These are phyloP conservation scores for Alcedo atthis DNA, from an alignment of 2,797 vertebrate genomes.

Conservation along the genomic window DNA sequence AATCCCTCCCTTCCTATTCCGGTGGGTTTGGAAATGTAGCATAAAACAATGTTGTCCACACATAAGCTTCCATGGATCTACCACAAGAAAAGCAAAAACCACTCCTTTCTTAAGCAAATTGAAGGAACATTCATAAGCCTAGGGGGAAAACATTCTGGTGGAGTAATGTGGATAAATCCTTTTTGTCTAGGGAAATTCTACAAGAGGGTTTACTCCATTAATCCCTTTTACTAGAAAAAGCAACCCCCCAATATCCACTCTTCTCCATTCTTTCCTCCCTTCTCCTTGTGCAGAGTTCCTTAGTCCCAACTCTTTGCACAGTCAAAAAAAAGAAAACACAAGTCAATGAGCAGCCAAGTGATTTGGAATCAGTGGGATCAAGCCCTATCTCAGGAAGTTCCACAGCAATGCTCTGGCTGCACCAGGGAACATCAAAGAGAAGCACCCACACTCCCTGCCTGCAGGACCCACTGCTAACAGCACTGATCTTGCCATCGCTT, in stretches of 20 bases:
- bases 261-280: not conserved
- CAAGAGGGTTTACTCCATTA: constrained; percentile 2
- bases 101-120: not conserved
- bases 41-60: not conserved
- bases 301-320: not conserved
- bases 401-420: not conserved
- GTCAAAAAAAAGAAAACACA: not conserved
- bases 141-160: not conserved
- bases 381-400: not conserved
- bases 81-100: not conserved
- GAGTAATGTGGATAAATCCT: not conserved
- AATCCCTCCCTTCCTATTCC: not conserved
- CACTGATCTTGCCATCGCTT: not conserved
- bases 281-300: not conserved
- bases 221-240: not conserved
- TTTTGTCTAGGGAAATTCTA: not conserved
- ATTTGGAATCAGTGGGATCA: not conserved
- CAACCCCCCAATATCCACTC: not conserved
- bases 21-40: not conserved
- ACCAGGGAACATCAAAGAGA: not conserved
- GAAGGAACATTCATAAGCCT: not conserved
- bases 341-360: not conserved
- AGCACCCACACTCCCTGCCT: not conserved
- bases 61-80: not conserved
- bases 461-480: fast-evolving